Base-by-base conservation (phyloP, 2,797 vertebrate species). In the Diplodus sargus region DNA sequence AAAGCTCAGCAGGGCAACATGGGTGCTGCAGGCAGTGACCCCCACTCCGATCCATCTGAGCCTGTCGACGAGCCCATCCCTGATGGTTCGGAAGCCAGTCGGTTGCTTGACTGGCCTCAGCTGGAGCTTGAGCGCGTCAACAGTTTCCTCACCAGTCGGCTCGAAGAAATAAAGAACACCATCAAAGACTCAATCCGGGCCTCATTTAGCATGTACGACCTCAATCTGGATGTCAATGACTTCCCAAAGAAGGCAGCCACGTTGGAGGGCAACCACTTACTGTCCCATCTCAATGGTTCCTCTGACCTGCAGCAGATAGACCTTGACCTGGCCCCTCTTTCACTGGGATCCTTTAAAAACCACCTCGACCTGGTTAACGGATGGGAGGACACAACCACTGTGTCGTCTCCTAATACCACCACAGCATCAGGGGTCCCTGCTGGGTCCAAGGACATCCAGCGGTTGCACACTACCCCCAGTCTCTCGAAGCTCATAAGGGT, bases 101-200 rank as follows among this genome's bases (percentile, higher is more conserved):
- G 95, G 75, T 93, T 98, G 63, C 92, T 98, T 52, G 97, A 99
- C 73, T 99, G 98, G 98, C 98, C 98, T 0, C 97, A 98, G 90
- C 93, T 95, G 82, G 98, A 99, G 85, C 93, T 99, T 45, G 98
- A 99, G 88, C 95, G 97, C 0, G 98, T 99, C 82, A 99, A 98
- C 94, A 99, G 96, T 92, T 99, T 99, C 85, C 95, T 99, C 78
- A 99, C 97, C 85, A 99, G 97, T 92, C 97, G 97, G 18, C 95
- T 99, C 22, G 98, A 98, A 88, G 98, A 99, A 92, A 99, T 99
- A 84, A 99, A 99, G 86, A 99, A 98, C 93, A 98, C 97, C 83
- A 99, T 99, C 87, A 98, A 99, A 92, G 97, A 99, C 95, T 99
- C 98, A 45, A 98, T 99, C 86, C 95, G 97, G 59, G 97, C 98